phyloP scores from a whole-genome alignment of 2,113 vertebrate species.

The Zeus faber region DNA sequence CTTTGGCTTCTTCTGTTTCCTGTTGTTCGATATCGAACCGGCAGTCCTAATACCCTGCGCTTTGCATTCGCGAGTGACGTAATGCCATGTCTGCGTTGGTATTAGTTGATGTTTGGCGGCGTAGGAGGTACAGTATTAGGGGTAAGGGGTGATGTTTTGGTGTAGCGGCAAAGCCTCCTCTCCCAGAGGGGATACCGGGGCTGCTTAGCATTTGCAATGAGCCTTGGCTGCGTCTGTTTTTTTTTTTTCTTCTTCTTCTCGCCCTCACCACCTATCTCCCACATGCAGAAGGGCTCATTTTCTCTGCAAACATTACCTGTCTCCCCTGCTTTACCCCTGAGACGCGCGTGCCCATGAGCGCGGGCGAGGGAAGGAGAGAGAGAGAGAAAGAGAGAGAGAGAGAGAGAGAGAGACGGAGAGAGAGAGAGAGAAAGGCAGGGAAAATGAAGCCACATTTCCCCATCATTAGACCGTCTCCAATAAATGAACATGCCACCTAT shows the following conservation, averaged over 20 bases:
- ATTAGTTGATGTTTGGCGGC: constrained; percentile 44
- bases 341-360: constrained; percentile 15
- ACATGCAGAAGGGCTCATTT: constrained; percentile 64
- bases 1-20: constrained; percentile 3
- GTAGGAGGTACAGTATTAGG: constrained; percentile 35
- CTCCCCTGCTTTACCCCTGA: constrained; percentile 41
- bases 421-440: constrained; percentile 27
- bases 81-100: constrained; percentile 11
- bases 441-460: constrained; percentile 25
- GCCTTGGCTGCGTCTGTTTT: constrained; percentile 46
- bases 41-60: too few relatives aligned
- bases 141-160: constrained; percentile 49
- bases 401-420: constrained; percentile 1
- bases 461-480: constrained; percentile 23
- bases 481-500: constrained; percentile 55
- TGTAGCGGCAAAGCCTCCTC: constrained; percentile 43
- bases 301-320: constrained; percentile 66
- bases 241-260: too few relatives aligned
- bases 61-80: constrained; percentile 12
- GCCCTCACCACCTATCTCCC: constrained; percentile 58
- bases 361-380: background rate
- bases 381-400: background rate
- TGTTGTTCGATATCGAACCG: too few relatives aligned
- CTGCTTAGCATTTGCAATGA: constrained; percentile 70
- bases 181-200: background rate